phyloP scores from a whole-genome alignment of 2,888 invertebrate species.

The Ochropacha duplaris region DNA sequence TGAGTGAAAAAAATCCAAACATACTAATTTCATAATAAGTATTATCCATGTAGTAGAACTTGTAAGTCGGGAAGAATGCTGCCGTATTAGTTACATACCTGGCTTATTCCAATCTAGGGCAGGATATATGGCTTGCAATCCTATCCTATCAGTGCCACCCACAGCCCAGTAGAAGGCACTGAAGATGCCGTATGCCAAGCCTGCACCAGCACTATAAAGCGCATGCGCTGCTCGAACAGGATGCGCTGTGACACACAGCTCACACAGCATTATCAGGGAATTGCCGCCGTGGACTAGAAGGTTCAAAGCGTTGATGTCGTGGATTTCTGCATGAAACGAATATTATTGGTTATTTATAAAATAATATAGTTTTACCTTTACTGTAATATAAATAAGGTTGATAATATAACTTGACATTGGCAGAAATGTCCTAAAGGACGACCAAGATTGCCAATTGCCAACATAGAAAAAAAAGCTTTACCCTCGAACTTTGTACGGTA shows the following conservation, averaged over 20 bases:
- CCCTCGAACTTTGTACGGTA: too few species aligned
- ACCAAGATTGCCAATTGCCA: too few species aligned
- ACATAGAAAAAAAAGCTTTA: too few species aligned
- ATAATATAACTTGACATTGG: too few species aligned
- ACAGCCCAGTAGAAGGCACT: constrained; percentile 76
- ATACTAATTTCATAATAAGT: too few species aligned
- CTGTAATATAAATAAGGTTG: too few species aligned
- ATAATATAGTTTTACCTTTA: neutral
- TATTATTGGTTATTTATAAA: neutral
- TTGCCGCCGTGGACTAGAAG: constrained; percentile 89
- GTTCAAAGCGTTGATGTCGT: constrained; percentile 86
- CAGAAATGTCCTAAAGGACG: too few species aligned
- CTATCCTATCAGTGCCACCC: constrained; percentile 77
- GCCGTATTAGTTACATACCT: constrained; percentile 36
- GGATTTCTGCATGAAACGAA: constrained; percentile 73
- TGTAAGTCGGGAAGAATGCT: too few species aligned
- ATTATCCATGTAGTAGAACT: too few species aligned
- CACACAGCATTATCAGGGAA: constrained; percentile 87
- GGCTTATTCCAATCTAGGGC: constrained; percentile 90
- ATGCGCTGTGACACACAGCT: constrained; percentile 87
- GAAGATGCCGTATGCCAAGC: constrained; percentile 77
- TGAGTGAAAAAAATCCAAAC: too few species aligned
- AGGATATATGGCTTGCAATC: constrained; percentile 87
- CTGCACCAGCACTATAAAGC: constrained; percentile 84
- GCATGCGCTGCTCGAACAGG: constrained; percentile 87